Percentiles rank a stretch among this genome's conserved stretches.
phyloP scores from a whole-genome alignment of 1,140 invertebrate genomes.

The Caerostris extrusa region DNA sequence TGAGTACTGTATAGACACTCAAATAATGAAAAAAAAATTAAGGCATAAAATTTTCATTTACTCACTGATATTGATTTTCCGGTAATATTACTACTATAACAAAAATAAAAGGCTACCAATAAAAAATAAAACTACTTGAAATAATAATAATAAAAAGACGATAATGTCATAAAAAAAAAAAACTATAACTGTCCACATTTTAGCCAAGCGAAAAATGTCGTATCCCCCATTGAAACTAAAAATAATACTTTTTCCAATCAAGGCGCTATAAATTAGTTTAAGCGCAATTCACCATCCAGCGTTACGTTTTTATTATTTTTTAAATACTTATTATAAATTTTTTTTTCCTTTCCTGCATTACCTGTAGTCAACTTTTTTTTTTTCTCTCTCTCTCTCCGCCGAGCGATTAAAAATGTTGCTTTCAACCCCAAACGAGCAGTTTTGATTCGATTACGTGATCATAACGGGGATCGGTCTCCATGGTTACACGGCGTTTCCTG shows the following conservation, averaged over 20 bases:
- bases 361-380: not conserved
- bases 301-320: not conserved
- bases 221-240: not conserved
- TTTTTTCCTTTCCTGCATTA: not conserved
- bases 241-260: conserved; percentile 22
- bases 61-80: no score
- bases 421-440: conserved; percentile 35
- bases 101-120: no score
- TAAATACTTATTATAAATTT: not conserved
- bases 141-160: not conserved
- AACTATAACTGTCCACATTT: not conserved
- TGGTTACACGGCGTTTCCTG: conserved; percentile 59
- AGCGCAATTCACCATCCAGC: not conserved
- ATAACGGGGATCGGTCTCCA: conserved; percentile 61
- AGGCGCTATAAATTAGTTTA: conserved; percentile 27
- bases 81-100: no score
- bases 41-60: no score
- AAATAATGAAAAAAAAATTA: no score
- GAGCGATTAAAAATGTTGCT: conserved; percentile 40
- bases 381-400: not conserved
- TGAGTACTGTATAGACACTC: no score
- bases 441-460: conserved; percentile 67
- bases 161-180: not conserved
- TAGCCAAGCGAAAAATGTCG: not conserved
- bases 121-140: no score